These are phyloP conservation scores for Meganola albula DNA, from an alignment of 2,888 invertebrate genomes.

Conservation along the genomic window DNA sequence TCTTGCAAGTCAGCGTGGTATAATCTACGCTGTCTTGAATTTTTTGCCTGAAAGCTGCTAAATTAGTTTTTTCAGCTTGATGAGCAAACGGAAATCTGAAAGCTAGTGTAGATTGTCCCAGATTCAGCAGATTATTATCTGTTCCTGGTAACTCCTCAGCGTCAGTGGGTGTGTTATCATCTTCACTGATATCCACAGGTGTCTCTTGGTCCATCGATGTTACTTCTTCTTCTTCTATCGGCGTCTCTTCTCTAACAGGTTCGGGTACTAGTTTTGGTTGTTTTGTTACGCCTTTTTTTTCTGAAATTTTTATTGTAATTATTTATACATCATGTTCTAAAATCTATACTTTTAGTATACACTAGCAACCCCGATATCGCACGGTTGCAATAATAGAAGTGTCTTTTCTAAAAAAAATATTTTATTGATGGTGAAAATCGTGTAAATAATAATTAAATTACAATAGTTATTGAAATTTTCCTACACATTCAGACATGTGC, in stretches of 20 bases:
- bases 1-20: slow-evolving; percentile 64
- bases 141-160: slow-evolving; percentile 38
- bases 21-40: slow-evolving; percentile 59
- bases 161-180: slow-evolving; percentile 34
- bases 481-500: too few species aligned
- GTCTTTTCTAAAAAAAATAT: too few species aligned
- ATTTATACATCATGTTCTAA: too few species aligned
- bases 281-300: slow-evolving; percentile 32
- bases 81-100: slow-evolving; percentile 51
- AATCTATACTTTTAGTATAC: too few species aligned
- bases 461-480: too few species aligned
- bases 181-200: slow-evolving; percentile 34
- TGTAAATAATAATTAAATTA: too few species aligned
- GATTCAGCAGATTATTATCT: slow-evolving; percentile 13
- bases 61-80: slow-evolving; percentile 59
- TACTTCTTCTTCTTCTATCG: slow-evolving; percentile 21
- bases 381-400: too few species aligned
- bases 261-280: slow-evolving; percentile 21
- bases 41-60: slow-evolving; percentile 53
- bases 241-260: slow-evolving; percentile 21
- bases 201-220: slow-evolving; percentile 28
- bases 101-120: slow-evolving; percentile 32
- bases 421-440: too few species aligned
- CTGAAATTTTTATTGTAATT: too few species aligned
- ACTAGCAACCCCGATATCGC: too few species aligned